Base-by-base conservation (phyloP, 2,888 invertebrate species). In the Cheilosia vulpina region DNA sequence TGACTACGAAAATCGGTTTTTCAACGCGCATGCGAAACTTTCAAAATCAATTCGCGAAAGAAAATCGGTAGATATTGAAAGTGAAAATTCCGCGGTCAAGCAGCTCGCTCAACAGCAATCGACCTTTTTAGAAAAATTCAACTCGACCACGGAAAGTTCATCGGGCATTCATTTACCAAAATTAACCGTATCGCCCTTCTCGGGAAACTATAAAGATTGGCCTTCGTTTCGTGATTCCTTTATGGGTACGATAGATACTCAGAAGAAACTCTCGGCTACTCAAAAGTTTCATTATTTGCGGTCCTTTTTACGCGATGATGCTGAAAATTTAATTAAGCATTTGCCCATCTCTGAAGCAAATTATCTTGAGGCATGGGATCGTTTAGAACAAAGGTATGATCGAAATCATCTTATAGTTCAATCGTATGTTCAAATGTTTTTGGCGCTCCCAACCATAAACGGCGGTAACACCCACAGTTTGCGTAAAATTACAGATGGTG, bases 1-100 rank as follows among this genome's bases (percentile, higher is more conserved):
- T 62, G 45, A 62, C n/a, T 62, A 62, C 17, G 62, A 62, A 45
- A 9, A 45, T 27, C 4, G 15, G 2, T 63, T 47, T 4, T 63
- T 63, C 6, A 34, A 13, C 9, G 55, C 27, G 31, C 55, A 55
- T 55, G 13, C 55, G 9, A 55, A 31, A 0, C 13, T 63, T 3
- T 1, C 21, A 4, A 45, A 50, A n/a, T 63, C 47, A 9, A 62
- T 55, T 55, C 55, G 55, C 5, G 55, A 62, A 55, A 55, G 31
- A 55, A 34, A 31, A 17, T 31, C 55, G 27, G 17, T 55, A 17
- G 7, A 34, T 9, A 17, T 0, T 0, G 13, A 27, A 17, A 31
- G 17, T 17, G 31, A 34, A n/a, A 4, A 34, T 1, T 27, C 31
- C 24, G 41, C 41, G 13, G 2, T 41, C 9, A 7, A 53, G n/a